Percentiles rank a stretch among this genome's conserved stretches.
Evolutionary conservation across 2,113 vertebrate species (phyloP).

Genomic region (Tragelaphus scriptus): DNA sequence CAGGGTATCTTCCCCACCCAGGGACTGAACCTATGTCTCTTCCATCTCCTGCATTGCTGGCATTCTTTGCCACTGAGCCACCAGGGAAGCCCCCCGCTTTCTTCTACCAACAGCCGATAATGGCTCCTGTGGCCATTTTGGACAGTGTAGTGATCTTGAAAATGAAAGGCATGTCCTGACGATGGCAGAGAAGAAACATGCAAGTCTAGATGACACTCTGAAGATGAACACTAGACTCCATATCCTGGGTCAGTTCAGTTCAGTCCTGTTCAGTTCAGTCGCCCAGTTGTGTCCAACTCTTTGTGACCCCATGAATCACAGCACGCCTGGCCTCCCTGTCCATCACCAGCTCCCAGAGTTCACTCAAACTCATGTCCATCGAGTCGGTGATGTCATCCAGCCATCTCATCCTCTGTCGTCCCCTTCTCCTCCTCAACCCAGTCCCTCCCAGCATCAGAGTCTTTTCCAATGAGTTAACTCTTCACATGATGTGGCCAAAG

Average conservation of each 20-base stretch:
- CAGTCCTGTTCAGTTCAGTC: neutral
- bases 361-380: neutral
- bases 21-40: neutral
- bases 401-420: neutral
- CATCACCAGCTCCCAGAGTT: accelerated
- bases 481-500: neutral
- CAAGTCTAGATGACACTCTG: neutral
- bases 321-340: neutral
- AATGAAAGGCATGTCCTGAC: neutral
- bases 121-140: neutral
- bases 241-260: neutral
- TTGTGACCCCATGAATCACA: accelerated
- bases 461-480: neutral
- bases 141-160: neutral
- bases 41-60: neutral
- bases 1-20: neutral
- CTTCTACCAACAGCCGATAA: neutral
- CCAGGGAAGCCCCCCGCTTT: neutral
- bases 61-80: neutral
- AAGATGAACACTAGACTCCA: neutral
- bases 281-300: accelerated
- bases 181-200: neutral
- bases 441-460: neutral
- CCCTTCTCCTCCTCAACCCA: neutral
- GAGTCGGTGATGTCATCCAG: neutral